Conservation (phyloP, 2,113 vertebrate species). For the Oryzias javanicus region DNA sequence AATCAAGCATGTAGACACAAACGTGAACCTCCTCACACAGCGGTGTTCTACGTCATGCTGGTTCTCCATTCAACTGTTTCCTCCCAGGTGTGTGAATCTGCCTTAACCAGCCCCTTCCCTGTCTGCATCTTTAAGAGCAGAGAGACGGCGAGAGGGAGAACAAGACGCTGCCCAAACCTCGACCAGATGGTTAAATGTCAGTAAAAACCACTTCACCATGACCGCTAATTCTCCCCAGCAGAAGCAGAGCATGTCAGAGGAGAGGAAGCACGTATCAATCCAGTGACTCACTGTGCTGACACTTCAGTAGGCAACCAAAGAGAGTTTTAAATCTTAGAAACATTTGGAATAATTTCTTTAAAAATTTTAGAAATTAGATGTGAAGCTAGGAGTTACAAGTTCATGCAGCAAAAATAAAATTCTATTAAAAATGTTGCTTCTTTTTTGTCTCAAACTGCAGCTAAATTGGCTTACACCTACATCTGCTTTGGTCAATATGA, state of each 20-base stretch:
- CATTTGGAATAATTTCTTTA: too few species aligned
- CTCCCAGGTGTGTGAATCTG: conserved; percentile 18
- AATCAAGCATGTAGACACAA: conserved; percentile 3
- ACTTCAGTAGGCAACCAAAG: background rate
- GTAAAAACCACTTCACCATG: conserved; percentile 59
- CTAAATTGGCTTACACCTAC: too few species aligned
- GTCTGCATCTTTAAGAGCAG: conserved; percentile 8
- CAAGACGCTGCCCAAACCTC: conserved; percentile 41
- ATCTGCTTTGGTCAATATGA: too few species aligned
- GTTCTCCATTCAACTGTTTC: conserved; percentile 26
- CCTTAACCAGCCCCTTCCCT: background rate
- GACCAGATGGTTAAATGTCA: conserved; percentile 73
- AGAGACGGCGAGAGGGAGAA: conserved; percentile 2
- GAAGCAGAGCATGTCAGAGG: conserved; percentile 25
- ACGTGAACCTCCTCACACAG: conserved; percentile 5
- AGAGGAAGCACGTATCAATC: conserved; percentile 35
- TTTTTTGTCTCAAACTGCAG: too few species aligned
- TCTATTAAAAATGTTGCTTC: too few species aligned
- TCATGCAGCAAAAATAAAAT: too few species aligned
- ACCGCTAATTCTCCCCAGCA: conserved; percentile 45
- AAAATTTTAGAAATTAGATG: too few species aligned
- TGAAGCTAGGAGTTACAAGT: too few species aligned
- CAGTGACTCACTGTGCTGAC: conserved; percentile 12
- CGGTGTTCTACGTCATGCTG: conserved; percentile 21
- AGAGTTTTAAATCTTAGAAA: too few species aligned